Conservation (phyloP, 2,113 vertebrate genomes). For the Sorex araneus region DNA sequence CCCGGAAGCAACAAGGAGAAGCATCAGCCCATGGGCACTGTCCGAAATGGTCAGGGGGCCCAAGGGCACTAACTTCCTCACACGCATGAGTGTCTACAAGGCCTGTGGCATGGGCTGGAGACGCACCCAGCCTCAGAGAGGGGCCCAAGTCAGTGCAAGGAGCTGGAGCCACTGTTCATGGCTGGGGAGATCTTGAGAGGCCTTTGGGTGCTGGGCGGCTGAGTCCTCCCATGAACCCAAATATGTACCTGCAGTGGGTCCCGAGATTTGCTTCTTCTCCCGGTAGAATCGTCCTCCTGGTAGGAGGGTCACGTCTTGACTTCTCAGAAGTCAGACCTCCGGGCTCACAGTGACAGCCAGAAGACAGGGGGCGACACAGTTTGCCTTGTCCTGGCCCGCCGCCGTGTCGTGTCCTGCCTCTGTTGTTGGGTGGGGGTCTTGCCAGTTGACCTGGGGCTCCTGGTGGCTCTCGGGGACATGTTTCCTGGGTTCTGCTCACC, state of each 20-base stretch:
- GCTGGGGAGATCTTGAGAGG: no score
- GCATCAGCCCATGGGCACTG: fast-evolving
- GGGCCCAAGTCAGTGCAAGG: no score
- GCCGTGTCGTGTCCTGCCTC: fast-evolving
- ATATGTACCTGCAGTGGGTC: no score
- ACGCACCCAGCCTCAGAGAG: neutral
- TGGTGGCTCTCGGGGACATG: constrained; percentile 86
- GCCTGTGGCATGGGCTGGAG: neutral
- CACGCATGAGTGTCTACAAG: fast-evolving
- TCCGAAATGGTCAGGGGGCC: neutral
- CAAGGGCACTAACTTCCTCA: neutral
- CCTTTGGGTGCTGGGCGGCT: no score
- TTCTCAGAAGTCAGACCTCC: neutral
- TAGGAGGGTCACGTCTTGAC: neutral
- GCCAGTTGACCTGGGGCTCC: constrained; percentile 83
- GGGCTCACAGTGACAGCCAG: neutral
- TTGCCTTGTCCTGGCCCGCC: neutral
- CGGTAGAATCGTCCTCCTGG: no score
- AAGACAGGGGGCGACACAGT: constrained; percentile 57
- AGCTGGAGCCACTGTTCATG: no score
- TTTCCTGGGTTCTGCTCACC: constrained; percentile 87
- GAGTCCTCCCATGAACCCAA: no score
- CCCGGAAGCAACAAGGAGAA: neutral
- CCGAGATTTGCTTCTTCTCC: no score
- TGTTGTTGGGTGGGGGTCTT: constrained; percentile 76